phyloP scores from a whole-genome alignment of 2,888 invertebrate genomes.

The Andrena bucephala region DNA sequence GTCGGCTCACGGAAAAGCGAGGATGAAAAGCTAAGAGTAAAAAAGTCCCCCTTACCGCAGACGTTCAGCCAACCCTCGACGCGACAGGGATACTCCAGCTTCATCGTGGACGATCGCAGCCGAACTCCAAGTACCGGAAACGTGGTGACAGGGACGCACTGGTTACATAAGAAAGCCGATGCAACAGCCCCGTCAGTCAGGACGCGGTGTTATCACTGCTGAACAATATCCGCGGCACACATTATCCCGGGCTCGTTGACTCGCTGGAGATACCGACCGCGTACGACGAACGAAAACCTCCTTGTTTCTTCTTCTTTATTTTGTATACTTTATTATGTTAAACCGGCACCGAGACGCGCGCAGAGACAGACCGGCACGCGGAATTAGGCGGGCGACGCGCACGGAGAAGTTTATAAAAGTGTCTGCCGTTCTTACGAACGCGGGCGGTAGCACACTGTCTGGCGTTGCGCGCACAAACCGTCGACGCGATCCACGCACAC shows the following conservation, averaged over 20 bases:
- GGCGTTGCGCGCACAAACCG: slow-evolving; percentile 53
- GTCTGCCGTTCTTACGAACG: slow-evolving; percentile 45
- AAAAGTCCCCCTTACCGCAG: slow-evolving; percentile 85
- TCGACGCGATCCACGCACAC: slow-evolving; percentile 66
- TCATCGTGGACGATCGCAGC: slow-evolving; percentile 74
- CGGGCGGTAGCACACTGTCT: slow-evolving; percentile 48
- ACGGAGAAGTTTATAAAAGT: slow-evolving; percentile 28
- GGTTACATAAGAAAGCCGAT: slow-evolving; percentile 59
- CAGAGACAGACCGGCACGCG: slow-evolving; percentile 16
- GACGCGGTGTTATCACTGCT: slow-evolving; percentile 59
- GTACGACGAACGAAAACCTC: slow-evolving; percentile 1
- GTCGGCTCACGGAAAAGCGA: background rate
- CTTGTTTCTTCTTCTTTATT: background rate
- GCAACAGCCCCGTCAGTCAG: slow-evolving; percentile 23
- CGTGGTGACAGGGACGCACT: slow-evolving; percentile 49
- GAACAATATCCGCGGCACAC: slow-evolving; percentile 64
- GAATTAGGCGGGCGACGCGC: slow-evolving; percentile 23
- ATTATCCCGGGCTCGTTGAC: slow-evolving; percentile 50
- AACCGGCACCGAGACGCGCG: slow-evolving; percentile 19
- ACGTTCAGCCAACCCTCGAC: slow-evolving; percentile 88
- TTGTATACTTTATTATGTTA: background rate
- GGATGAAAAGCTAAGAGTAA: background rate
- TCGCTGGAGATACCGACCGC: background rate
- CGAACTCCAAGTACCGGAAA: slow-evolving; percentile 45
- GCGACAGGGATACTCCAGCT: slow-evolving; percentile 86